Evolutionary conservation across 2,113 vertebrate species (phyloP), one percentile per base, ranked within the genome.

Genomic region (Vimba vimba): DNA sequence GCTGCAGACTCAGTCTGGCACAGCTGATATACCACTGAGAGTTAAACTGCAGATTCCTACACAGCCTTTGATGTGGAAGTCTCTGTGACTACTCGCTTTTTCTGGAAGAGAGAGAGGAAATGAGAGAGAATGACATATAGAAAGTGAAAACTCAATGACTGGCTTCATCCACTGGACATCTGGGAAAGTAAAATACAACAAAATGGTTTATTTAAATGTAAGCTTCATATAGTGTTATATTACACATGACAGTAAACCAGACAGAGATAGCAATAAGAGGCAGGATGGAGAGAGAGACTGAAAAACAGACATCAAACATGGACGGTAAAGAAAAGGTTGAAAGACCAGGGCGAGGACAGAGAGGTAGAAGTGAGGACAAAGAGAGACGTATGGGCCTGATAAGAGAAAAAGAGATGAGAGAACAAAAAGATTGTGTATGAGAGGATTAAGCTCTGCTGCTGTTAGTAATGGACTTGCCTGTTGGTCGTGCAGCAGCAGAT

Each of bases 1-100:
- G 74, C 68, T 79, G 43, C 60, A 74, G 33, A 62, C 59, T 84
- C 59, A 13, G 62, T 88, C 79, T 79, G 47, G 84, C 80, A 75
- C 23, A 47, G 59, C 87, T 83, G 87, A 88, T 83, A 69, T 43
- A 45, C 75, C 73, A 43, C 75, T 77, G 69, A 82, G 85, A 69
- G 88, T 73, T 77, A 86, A 86, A 82, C 82, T 12, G 39, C 82
- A 82, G 47, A 83, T 86, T 86, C 82, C 57, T 82, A 73, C 73
- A 19, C 60, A 25, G 69, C 77, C 88, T 89, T 86, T 89, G 85
- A 86, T 86, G 82, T 77, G 7, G 23, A 12, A 85, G 82, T 79
- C 77, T 77, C 82, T 86, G 69, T 88, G 82, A 89, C 86, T 74
- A 86, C 62, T 82, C 68, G 13, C 27, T 77, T 55, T 86, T 73